Conservation (phyloP, 2,888 invertebrate genomes). For the Drosophila atripex region DNA sequence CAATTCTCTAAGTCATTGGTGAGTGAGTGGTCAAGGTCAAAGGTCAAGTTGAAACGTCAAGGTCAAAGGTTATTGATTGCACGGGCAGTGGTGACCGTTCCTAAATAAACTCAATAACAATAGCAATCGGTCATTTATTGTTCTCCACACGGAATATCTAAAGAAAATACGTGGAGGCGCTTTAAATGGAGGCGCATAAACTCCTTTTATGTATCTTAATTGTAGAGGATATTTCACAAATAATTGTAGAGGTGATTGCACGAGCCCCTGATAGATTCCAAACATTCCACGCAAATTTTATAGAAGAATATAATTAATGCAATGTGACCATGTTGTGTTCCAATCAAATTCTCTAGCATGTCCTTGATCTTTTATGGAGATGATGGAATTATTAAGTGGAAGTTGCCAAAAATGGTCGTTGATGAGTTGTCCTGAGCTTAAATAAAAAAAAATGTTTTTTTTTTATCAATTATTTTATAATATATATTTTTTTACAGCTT, state of each 20-base stretch:
- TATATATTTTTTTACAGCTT: too few species aligned
- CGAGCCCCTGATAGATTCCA: conserved; percentile 92
- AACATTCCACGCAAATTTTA: conserved; percentile 95
- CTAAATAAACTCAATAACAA: conserved; percentile 86
- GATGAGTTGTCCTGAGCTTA: conserved; percentile 96
- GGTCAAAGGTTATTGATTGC: conserved; percentile 93
- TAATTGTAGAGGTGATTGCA: conserved; percentile 95
- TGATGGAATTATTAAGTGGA: conserved; percentile 94
- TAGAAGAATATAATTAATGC: conserved; percentile 94
- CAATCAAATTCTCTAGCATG: too few species aligned
- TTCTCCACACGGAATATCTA: conserved; percentile 90
- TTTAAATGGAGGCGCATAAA: conserved; percentile 85
- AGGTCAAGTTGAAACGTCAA: too few species aligned
- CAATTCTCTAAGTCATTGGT: too few species aligned
- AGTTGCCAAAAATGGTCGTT: conserved; percentile 97
- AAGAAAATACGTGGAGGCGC: conserved; percentile 87
- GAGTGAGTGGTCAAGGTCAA: too few species aligned
- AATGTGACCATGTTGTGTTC: too few species aligned
- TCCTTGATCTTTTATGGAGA: conserved; percentile 96
- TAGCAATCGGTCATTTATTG: conserved; percentile 91
- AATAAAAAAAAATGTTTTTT: too few species aligned
- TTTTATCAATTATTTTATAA: too few species aligned
- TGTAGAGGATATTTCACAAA: conserved; percentile 95
- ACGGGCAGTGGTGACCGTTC: conserved; percentile 91
- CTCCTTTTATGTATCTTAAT: conserved; percentile 96